Base-by-base conservation (phyloP, 2,797 vertebrate genomes). In the Mus minutoides region DNA sequence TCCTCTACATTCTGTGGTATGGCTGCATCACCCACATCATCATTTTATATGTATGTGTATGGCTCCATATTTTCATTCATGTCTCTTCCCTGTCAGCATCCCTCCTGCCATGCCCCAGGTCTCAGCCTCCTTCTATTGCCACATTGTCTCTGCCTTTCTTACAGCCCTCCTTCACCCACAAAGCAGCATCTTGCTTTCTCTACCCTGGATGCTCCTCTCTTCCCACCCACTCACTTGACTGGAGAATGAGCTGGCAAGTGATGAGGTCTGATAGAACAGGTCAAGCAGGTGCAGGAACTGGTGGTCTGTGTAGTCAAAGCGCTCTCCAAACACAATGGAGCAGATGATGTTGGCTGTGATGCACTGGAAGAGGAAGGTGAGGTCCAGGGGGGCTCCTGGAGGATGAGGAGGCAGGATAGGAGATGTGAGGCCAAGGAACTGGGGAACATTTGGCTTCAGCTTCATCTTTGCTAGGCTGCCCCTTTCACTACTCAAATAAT, bases 281-380 rank as follows among this genome's bases (percentile, higher is more conserved):
- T 94, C 73, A 31, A 98, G 31, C 31, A 99, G 87, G 3, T 26
- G 29, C 87, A 98, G 92, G 82, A 99, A 98, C 11, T 96, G 75
- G 3, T 93, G 67, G 10, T 99, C 98, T 73, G 95, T 37, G 52
- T 98, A 98, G 69, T 97, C 94, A 83, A 98, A 98, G 34, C 98
- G 97, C 54, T 97, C 56, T 26, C 98, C 98, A 84, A 98, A 98
- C 40, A 99, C 93, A 29, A 98, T 97, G 43, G 97, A 97, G 91
- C 98, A 98, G 97, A 99, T 98, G 73, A 98, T 97, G 92, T 98
- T 98, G 93, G 97, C 89, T 0, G 98, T 97, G 12, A 96, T 80
- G 19, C 71, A 78, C 10, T 97, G 95, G n/a, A 97, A 96, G 88
- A 93, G 3, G 12, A 95, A 82, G 0, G 43, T 60, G 2, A 97